Evolutionary conservation across 2,797 vertebrate genomes (phyloP).

Genomic region (Lates japonicus): DNA sequence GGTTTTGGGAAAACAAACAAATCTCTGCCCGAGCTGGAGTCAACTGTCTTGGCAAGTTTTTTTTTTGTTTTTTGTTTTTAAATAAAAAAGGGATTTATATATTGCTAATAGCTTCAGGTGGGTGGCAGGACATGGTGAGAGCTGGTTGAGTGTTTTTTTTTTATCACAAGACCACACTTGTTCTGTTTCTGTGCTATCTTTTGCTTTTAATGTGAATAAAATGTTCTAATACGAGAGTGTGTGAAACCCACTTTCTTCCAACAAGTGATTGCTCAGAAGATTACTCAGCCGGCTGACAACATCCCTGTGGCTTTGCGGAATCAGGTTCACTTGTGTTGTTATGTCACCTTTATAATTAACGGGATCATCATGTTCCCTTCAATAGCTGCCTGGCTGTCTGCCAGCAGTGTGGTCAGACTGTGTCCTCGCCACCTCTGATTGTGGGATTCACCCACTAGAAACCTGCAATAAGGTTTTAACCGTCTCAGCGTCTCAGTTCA

Average conservation of each 20-base stretch:
- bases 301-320: constrained; percentile 65
- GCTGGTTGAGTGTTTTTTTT: constrained; percentile 14
- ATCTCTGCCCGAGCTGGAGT: constrained; percentile 13
- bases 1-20: constrained; percentile 58
- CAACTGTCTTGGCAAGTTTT: constrained; percentile 6
- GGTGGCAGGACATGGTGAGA: constrained; percentile 2
- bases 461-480: constrained; percentile 25
- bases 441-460: constrained; percentile 51
- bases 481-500: constrained; percentile 7
- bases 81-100: neutral
- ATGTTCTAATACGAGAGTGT: constrained; percentile 30
- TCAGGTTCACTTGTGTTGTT: constrained; percentile 74
- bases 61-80: too few relatives aligned
- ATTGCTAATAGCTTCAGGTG: constrained; percentile 36
- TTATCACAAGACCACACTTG: constrained; percentile 10
- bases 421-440: constrained; percentile 58
- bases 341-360: constrained; percentile 81
- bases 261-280: constrained; percentile 51
- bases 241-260: constrained; percentile 44
- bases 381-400: constrained; percentile 66
- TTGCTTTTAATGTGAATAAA: constrained; percentile 25
- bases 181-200: constrained; percentile 27
- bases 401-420: constrained; percentile 66
- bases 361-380: constrained; percentile 83
- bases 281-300: constrained; percentile 65